Evolutionary conservation across 2,797 vertebrate genomes (phyloP), one percentile per base, ranked within the genome.

Genomic region (Syngnathus rostellatus): DNA sequence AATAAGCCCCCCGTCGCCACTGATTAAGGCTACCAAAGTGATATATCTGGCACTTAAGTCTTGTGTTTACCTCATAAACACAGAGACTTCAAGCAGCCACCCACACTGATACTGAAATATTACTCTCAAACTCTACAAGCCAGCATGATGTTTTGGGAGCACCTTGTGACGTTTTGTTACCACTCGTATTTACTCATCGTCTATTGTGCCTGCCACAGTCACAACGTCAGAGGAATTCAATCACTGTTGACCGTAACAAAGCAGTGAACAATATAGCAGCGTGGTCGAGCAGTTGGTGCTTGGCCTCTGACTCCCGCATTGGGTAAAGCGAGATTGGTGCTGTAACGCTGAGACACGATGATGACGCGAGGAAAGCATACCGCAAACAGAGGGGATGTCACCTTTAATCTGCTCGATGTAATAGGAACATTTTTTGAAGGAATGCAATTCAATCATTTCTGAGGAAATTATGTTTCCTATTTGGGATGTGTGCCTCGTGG

Each of bases 11-110:
- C 84, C 63, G 75, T 80, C 55, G 81, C 77, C 71, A 79, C 81
- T 85, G 84, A 88, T 88, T 87, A 87, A 82, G 80, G 83, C 79
- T 73, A 87, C 76, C 83, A 81, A 86, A 86, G 84, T 88, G 84
- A 87, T 84, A 83, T 86, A 87, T 87, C 81, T 86, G 83, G 83
- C 85, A 81, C 79, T 86, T 83, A 85, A 83, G 78, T 84, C 83
- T 74, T 76, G 77, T 83, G 80, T 88, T 87, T 87, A 85, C 81
- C 77, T 85, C 83, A 83, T 86, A 82, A 88, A 85, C 81, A 80
- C 81, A 76, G 77, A 83, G 82, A 73, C 78, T 76, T 83, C 73
- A 83, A 31, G 68, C 79, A 74, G 68, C 81, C 83, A 75, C 83
- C 83, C 84, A 85, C 83, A 77, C 69, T 75, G 68, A 77, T 0